Evolutionary conservation across 2,797 vertebrate species (phyloP), one percentile per base, ranked within the genome.

Genomic region (Acomys russatus): DNA sequence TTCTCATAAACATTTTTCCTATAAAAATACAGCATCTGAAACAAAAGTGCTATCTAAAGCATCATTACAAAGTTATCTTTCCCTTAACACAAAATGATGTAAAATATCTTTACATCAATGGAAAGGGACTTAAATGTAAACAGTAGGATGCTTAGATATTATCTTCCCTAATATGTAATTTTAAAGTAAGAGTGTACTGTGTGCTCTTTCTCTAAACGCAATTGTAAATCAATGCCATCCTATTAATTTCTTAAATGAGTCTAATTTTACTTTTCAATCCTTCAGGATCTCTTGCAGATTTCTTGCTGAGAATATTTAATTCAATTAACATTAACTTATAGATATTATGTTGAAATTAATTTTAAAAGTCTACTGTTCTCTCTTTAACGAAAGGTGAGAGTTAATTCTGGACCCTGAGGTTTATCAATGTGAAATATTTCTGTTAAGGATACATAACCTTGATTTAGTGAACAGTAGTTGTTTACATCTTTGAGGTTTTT

Each of bases 21-120:
- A 63, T 18, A 18, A 82, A 94, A 78, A 86, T 49, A 76, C 2
- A 86, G 9, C 91, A 51, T 54, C 11, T 22, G 59, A 18, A 91
- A 86, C 30, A 15, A 79, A 87, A 61, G 64, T 82, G 1, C 12
- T 83, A 20, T 91, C 88, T 74, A 63, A 38, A 82, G 63, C 33
- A 30, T 11, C 76, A 51, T 96, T 35, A 74, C 63, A 88, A 92
- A 92, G 86, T 78, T 83, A 92, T 49, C 23, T 3, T 92, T 95
- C 20, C 44, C 56, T 89, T 91, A 88, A 9, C 11, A 79, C 10
- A 54, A 22, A 49, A 6, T 80, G 5, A n/a, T 93, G 22, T 59
- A 80, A 92, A 85, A 95, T 91, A 56, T 94, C 18, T 80, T 6
- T 56, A 66, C 17, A 80, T 2, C 0, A 79, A 28, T 59, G 63